Evolutionary conservation across 1,140 invertebrate species (phyloP).

Genomic region (Drosophila ananassae): DNA sequence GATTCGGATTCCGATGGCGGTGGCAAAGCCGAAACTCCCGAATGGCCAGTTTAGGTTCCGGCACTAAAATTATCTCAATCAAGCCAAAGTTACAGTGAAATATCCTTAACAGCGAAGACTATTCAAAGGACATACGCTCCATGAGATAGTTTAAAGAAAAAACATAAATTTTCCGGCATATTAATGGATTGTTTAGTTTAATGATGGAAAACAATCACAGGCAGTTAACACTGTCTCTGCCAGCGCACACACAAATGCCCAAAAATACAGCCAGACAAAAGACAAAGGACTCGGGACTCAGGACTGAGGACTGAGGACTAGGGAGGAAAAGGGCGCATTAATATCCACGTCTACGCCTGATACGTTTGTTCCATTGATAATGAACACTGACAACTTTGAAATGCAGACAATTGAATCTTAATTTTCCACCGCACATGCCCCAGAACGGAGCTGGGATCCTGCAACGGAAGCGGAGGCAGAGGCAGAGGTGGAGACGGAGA

Average conservation of each 20-base stretch:
- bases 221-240: not conserved
- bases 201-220: not conserved
- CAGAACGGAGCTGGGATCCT: not conserved
- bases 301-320: not conserved
- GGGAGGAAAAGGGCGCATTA: constrained; percentile 27
- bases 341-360: constrained; percentile 62
- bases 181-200: too few relatives aligned
- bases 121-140: not conserved
- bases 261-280: constrained; percentile 7
- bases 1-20: constrained; percentile 5
- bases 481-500: too few relatives aligned
- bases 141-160: not conserved
- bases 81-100: constrained; percentile 26
- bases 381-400: constrained; percentile 78
- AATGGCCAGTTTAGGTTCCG: constrained; percentile 42
- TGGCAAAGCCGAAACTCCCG: constrained; percentile 8
- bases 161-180: too few relatives aligned
- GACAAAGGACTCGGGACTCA: constrained; percentile 10
- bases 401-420: constrained; percentile 81
- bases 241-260: not conserved
- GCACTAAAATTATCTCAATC: constrained; percentile 58
- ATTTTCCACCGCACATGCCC: constrained; percentile 49
- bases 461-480: not conserved
- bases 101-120: not conserved
- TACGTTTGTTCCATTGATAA: constrained; percentile 74